Evolutionary conservation across 2,888 invertebrate species (phyloP).

Genomic region (Hartigia nigra): DNA sequence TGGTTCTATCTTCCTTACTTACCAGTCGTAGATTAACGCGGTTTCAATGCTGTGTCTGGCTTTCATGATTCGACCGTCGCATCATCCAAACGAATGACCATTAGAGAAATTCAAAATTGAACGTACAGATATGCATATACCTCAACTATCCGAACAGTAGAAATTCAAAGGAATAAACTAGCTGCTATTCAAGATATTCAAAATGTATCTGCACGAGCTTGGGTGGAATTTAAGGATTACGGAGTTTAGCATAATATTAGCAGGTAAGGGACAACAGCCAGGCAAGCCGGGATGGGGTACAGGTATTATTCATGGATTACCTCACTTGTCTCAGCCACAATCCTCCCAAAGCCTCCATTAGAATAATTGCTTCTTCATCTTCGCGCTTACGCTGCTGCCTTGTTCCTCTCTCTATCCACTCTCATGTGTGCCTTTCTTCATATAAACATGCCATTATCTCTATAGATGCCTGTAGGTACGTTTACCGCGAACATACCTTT

Average conservation of each 20-base stretch:
- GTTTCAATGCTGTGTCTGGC: not conserved
- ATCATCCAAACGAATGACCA: not conserved
- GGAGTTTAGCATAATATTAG: slow-evolving; percentile 62
- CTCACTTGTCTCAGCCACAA: slow-evolving; percentile 63
- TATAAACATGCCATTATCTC: not conserved
- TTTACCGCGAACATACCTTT: not conserved
- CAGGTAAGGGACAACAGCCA: slow-evolving; percentile 36
- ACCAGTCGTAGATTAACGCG: not conserved
- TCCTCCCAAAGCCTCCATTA: slow-evolving; percentile 62
- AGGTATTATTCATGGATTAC: slow-evolving; percentile 64
- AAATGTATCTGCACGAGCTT: slow-evolving; percentile 42
- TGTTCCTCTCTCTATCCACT: not conserved
- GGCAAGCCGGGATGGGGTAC: slow-evolving; percentile 23
- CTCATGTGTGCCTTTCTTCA: not conserved
- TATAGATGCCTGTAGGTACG: not conserved
- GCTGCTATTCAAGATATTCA: slow-evolving; percentile 44
- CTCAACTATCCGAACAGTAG: not conserved
- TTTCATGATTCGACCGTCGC: not conserved
- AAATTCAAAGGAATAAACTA: not conserved
- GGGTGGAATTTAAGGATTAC: slow-evolving; percentile 60
- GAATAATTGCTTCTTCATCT: slow-evolving; percentile 66
- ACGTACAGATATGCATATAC: not conserved
- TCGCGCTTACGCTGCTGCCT: slow-evolving; percentile 51
- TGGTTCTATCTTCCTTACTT: not conserved
- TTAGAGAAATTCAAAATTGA: not conserved